Evolutionary conservation across 1,140 invertebrate genomes (phyloP), one percentile per base, ranked within the genome.

Genomic region (Zaprionus tsacasi): DNA sequence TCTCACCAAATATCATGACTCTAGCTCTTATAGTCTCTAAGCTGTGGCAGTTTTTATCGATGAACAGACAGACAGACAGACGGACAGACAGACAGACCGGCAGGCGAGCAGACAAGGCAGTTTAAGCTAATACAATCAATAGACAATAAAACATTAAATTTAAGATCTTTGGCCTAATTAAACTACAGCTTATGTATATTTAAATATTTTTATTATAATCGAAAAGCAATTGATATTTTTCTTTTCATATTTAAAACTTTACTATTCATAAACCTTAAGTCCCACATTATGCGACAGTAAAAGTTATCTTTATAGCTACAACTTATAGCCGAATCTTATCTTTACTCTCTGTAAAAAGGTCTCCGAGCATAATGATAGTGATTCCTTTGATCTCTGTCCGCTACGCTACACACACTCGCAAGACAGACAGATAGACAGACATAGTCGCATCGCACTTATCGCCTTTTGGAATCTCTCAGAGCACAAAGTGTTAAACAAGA

Each of bases 401-500:
- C 54, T 30, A 3, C 13, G 38, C 13, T 35, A 30, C 27, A 25
- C 40, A 12, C 27, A 65, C 38, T 60, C 65, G 13, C 36, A 35
- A 13, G 33, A 25, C 13, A 48, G 21, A 65, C 40, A 13, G 33
- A 25, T 7, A 48, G 21, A 65, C 40, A 50, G 25, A 67, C 55
- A 58, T n/a, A 52, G 48, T 67, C 35, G 15, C 33, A 33, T 45
- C 21, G 55, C 65, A 75, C 76, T 78, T 78, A 78, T 78, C 76
- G 60, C 66, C 55, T 65, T 70, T 78, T 72, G 64, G 64, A 78
- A 78, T 75, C 72, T 50, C 75, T 75, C 33, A 35, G 66, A 65
- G 66, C 72, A 70, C 35, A 35, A 65, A 76, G 72, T 78, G 76
- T 75, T 78, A 69, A 74, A 59, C 71, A 61, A 58, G 65, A 66